phyloP scores from a whole-genome alignment of 2,113 vertebrate genomes.

The Podarcis cretensis region DNA sequence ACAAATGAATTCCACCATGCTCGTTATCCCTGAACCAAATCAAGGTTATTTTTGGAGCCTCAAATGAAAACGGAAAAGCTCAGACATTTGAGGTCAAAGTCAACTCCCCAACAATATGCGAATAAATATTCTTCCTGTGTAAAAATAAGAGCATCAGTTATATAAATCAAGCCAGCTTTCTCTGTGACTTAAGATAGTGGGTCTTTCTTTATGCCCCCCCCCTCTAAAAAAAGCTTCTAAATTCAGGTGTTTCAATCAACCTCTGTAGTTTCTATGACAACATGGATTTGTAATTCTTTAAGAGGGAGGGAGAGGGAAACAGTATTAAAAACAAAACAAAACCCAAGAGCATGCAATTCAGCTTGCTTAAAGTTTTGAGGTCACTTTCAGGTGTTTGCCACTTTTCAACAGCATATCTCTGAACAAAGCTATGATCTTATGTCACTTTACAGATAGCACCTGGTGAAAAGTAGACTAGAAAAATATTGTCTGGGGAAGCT shows the following conservation, averaged over 20 bases:
- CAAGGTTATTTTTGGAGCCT: slow-evolving; percentile 5
- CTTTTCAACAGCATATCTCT: not conserved
- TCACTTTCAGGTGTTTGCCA: not conserved
- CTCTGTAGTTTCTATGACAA: slow-evolving; percentile 74
- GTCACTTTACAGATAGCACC: slow-evolving; percentile 16
- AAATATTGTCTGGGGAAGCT: not conserved
- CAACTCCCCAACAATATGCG: slow-evolving; percentile 54
- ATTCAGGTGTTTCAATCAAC: slow-evolving; percentile 49
- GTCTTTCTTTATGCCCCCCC: not conserved
- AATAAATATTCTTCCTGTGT: slow-evolving; percentile 29
- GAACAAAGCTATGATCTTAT: not conserved
- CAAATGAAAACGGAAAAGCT: slow-evolving; percentile 26
- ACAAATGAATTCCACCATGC: not conserved
- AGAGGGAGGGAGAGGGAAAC: slow-evolving; percentile 41
- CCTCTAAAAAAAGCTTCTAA: slow-evolving; percentile 12
- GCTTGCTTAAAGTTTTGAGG: not conserved
- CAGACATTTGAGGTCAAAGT: slow-evolving; percentile 34
- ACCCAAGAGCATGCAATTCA: slow-evolving; percentile 30
- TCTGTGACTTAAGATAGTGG: slow-evolving; percentile 12
- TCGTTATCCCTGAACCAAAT: slow-evolving; percentile 19
- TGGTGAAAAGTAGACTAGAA: slow-evolving; percentile 20
- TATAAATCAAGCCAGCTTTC: slow-evolving; percentile 45
- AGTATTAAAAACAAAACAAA: slow-evolving; percentile 1
- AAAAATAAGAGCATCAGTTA: not conserved
- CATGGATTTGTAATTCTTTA: slow-evolving; percentile 60